Percentiles rank a stretch among this genome's conserved stretches.
phyloP scores from a whole-genome alignment of 2,797 vertebrate species.

The Lagodon rhomboides region DNA sequence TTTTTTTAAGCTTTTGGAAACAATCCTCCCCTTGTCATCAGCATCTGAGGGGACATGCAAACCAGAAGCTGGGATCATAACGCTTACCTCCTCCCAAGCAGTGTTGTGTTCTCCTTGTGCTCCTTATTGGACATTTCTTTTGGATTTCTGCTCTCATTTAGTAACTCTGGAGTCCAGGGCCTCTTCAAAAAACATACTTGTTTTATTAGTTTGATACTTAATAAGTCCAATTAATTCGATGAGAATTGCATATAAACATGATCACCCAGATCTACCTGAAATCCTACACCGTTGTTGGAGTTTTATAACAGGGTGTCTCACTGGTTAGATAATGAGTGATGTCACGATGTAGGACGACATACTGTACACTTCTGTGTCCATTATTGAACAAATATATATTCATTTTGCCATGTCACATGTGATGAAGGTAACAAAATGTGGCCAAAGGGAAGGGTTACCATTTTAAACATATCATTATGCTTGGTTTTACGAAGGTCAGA shows the following conservation, averaged over 20 bases:
- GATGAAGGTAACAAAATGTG: too few species aligned
- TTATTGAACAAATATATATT: background rate
- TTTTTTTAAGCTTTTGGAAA: background rate
- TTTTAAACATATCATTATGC: background rate
- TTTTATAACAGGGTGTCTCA: background rate
- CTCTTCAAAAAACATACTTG: background rate
- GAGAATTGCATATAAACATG: background rate
- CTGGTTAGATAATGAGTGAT: background rate
- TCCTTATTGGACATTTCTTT: background rate
- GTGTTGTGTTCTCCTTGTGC: background rate
- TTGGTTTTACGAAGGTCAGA: background rate
- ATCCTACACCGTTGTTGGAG: background rate
- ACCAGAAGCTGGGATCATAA: background rate
- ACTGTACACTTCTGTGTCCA: background rate
- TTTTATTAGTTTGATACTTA: background rate
- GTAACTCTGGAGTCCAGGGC: too few species aligned
- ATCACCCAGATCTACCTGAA: background rate
- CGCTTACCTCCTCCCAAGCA: background rate
- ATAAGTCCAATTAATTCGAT: background rate
- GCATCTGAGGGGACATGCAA: background rate
- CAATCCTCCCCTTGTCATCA: background rate
- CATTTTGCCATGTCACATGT: too few species aligned
- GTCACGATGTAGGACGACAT: background rate
- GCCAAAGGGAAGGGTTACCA: too few species aligned
- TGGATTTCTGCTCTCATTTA: background rate